phyloP scores from a whole-genome alignment of 2,113 vertebrate species.

The Prietella phreatophila region DNA sequence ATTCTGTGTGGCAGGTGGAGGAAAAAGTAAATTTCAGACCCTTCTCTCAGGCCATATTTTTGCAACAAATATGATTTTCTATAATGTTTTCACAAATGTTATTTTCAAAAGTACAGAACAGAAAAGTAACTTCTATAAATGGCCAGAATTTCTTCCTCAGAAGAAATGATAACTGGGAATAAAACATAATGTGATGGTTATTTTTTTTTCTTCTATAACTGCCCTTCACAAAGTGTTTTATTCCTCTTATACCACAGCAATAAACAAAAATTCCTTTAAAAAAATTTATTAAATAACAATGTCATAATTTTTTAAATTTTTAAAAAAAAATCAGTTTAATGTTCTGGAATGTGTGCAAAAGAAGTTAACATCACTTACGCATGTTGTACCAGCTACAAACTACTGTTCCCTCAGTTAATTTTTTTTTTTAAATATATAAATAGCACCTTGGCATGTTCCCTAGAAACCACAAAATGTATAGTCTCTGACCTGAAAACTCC shows the following conservation, averaged over 20 bases:
- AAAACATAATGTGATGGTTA: not conserved
- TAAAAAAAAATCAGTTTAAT: not conserved
- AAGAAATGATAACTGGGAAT: not conserved
- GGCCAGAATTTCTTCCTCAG: not conserved
- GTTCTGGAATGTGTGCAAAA: not conserved
- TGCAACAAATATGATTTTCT: not conserved
- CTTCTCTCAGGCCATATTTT: not conserved
- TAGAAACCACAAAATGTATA: not conserved
- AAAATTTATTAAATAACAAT: not conserved
- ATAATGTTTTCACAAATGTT: not conserved
- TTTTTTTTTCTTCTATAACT: not conserved
- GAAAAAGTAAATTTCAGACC: too few species aligned
- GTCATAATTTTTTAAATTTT: not conserved
- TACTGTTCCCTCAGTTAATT: not conserved
- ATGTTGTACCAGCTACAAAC: not conserved
- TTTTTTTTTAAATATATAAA: too few species aligned
- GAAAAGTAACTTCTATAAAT: not conserved
- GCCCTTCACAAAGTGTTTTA: not conserved
- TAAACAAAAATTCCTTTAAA: not conserved
- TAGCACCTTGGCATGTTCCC: not conserved
- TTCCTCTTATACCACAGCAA: not conserved
- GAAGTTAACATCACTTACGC: not conserved
- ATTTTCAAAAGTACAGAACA: constrained; percentile 13
- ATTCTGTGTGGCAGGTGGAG: too few species aligned
- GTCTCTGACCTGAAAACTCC: not conserved